Conservation (phyloP, 2,113 vertebrate species). For the Pseudopipra pipra region DNA sequence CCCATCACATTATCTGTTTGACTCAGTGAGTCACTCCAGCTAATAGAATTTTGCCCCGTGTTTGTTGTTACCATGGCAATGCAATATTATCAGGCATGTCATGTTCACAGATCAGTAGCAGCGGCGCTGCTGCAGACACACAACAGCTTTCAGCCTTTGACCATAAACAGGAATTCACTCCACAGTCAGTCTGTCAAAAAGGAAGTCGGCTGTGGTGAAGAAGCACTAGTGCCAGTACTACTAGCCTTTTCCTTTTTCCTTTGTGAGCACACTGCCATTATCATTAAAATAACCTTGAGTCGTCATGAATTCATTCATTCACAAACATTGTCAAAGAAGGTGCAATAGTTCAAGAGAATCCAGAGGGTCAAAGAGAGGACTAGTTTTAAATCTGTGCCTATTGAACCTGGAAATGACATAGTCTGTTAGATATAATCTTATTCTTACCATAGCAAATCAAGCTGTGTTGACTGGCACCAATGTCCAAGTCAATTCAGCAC, state of each 20-base stretch:
- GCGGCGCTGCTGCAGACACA: conserved; percentile 75
- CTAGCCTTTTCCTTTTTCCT: conserved; percentile 73
- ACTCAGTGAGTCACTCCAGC: conserved; percentile 83
- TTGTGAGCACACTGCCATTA: conserved; percentile 81
- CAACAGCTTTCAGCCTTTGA: conserved; percentile 81
- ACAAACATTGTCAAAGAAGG: conserved; percentile 88
- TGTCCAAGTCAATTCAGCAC: conserved; percentile 77
- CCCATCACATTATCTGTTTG: conserved; percentile 82
- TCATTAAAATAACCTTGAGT: conserved; percentile 88
- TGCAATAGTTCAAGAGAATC: conserved; percentile 84
- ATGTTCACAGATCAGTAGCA: conserved; percentile 86
- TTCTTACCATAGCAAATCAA: conserved; percentile 85
- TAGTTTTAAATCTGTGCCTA: conserved; percentile 83
- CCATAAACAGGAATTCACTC: conserved; percentile 80
- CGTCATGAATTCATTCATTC: conserved; percentile 89
- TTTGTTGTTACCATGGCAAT: conserved; percentile 88
- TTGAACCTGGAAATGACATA: conserved; percentile 84
- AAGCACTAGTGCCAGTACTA: conserved; percentile 64
- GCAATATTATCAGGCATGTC: conserved; percentile 85
- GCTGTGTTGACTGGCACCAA: conserved; percentile 80
- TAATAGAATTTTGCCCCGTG: conserved; percentile 86
- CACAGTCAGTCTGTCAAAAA: conserved; percentile 81
- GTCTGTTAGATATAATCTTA: conserved; percentile 82
- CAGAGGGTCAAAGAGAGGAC: conserved; percentile 80
- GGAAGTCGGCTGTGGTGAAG: conserved; percentile 78